These are phyloP conservation scores for Chionomys nivalis DNA, from an alignment of 2,113 vertebrate species.

Conservation along the genomic window DNA sequence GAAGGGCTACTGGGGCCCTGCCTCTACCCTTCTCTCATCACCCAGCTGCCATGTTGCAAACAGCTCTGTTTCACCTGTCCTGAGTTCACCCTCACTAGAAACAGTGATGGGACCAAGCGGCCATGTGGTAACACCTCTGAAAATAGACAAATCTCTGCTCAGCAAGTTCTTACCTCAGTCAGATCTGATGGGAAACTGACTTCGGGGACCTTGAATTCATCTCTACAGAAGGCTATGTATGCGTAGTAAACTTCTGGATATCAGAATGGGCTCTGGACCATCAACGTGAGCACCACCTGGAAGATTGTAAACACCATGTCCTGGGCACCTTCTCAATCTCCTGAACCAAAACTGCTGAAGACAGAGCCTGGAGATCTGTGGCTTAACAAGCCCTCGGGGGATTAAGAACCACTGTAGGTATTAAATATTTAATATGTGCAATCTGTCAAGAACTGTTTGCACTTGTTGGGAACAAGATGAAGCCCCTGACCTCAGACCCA, in stretches of 20 bases:
- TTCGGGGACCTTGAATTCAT: background rate
- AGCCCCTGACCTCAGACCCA: background rate
- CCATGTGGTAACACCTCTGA: background rate
- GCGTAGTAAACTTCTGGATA: background rate
- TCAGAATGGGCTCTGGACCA: background rate
- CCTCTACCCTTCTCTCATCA: background rate
- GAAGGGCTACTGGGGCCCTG: background rate
- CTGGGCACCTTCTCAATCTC: background rate
- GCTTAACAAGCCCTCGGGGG: background rate
- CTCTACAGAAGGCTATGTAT: background rate
- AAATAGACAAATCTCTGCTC: background rate
- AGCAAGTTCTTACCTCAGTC: background rate
- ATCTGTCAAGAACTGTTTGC: background rate
- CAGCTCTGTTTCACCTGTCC: background rate
- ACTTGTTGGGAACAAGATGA: background rate
- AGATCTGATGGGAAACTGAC: background rate
- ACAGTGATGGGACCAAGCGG: background rate
- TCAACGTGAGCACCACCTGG: background rate
- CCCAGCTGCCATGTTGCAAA: background rate
- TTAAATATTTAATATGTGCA: background rate
- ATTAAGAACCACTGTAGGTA: background rate
- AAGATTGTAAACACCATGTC: background rate
- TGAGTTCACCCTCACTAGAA: background rate
- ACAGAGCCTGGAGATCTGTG: background rate
- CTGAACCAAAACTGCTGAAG: background rate